These are phyloP conservation scores for Madoqua kirkii DNA, from an alignment of 2,113 vertebrate genomes.

Conservation along the genomic window DNA sequence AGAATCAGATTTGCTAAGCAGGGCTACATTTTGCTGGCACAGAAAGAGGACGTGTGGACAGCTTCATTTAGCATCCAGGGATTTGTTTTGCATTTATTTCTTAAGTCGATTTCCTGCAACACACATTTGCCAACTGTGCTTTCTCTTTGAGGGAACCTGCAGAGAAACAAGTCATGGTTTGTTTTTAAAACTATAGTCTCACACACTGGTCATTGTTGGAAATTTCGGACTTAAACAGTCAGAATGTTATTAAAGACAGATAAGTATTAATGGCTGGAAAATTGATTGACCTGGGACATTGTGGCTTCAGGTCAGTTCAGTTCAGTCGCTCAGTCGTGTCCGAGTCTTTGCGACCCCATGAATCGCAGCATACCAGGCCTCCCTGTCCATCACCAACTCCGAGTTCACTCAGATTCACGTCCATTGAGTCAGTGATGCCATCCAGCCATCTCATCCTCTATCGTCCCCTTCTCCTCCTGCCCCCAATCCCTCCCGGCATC, in stretches of 20 bases:
- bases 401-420: too few relatives aligned
- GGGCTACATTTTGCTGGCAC: not conserved
- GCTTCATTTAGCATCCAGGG: not conserved
- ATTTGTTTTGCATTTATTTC: not conserved
- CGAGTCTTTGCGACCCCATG: too few relatives aligned
- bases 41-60: not conserved
- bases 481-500: too few relatives aligned
- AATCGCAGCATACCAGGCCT: too few relatives aligned
- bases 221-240: not conserved
- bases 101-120: not conserved
- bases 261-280: not conserved
- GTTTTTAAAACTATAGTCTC: not conserved
- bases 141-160: not conserved
- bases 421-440: too few relatives aligned
- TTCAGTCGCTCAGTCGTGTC: too few relatives aligned
- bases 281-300: not conserved
- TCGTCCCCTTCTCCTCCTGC: too few relatives aligned
- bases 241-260: not conserved
- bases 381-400: too few relatives aligned
- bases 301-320: too few relatives aligned
- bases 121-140: not conserved
- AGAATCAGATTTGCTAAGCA: not conserved
- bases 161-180: not conserved
- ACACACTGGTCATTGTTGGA: not conserved
- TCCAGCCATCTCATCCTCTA: too few relatives aligned